These are phyloP conservation scores for Trematomus bernacchii DNA, from an alignment of 2,797 vertebrate genomes.

Conservation along the genomic window DNA sequence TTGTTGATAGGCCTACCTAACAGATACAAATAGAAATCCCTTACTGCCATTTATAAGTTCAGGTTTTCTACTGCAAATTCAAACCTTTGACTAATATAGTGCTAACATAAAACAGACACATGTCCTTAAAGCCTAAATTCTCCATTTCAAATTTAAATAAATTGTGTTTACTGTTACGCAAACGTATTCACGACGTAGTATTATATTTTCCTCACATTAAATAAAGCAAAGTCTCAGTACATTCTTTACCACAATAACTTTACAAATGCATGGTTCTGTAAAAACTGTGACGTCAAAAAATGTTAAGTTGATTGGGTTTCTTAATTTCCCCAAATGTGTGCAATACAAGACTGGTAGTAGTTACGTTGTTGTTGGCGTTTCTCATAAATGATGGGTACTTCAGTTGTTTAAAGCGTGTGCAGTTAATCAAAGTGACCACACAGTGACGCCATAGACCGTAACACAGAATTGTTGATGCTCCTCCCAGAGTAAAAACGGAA, in stretches of 20 bases:
- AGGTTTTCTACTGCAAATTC: neutral
- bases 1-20: neutral
- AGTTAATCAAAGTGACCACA: slow-evolving; percentile 37
- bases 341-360: accelerated
- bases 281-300: neutral
- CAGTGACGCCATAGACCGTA: slow-evolving; percentile 58
- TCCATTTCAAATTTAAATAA: too few species aligned
- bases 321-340: neutral
- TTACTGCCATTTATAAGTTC: neutral
- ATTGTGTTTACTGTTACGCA: neutral
- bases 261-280: too few species aligned
- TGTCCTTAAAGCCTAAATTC: neutral
- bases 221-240: neutral
- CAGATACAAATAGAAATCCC: neutral
- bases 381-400: neutral
- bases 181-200: accelerated
- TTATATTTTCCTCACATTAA: neutral
- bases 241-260: neutral
- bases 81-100: too few species aligned
- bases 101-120: neutral
- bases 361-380: neutral
- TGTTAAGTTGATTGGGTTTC: neutral
- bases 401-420: neutral
- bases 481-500: slow-evolving; percentile 31
- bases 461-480: slow-evolving; percentile 34